phyloP scores from a whole-genome alignment of 2,797 vertebrate species.

The Zonotrichia albicollis region DNA sequence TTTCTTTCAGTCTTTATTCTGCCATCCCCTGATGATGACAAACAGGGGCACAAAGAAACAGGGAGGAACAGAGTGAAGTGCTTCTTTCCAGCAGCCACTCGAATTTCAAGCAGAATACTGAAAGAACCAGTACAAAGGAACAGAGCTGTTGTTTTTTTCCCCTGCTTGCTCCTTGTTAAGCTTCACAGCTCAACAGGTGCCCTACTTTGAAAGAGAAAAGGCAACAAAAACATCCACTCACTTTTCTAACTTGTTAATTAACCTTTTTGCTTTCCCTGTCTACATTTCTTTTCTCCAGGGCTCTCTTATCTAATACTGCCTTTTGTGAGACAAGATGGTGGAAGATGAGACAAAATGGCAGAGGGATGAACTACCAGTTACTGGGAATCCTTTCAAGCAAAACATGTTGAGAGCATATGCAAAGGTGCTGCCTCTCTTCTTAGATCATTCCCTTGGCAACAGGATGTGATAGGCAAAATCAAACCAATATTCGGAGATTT shows the following conservation, averaged over 20 bases:
- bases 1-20: background rate
- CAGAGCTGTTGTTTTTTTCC: background rate
- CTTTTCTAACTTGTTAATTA: slow-evolving; percentile 40
- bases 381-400: background rate
- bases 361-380: background rate
- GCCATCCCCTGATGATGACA: slow-evolving; percentile 40
- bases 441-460: background rate
- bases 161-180: background rate
- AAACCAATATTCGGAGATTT: slow-evolving; percentile 25
- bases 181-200: slow-evolving; percentile 55
- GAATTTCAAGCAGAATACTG: slow-evolving; percentile 58
- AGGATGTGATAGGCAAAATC: background rate
- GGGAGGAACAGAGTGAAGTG: slow-evolving; percentile 48
- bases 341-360: slow-evolving; percentile 30
- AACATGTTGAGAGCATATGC: background rate
- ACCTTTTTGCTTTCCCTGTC: background rate
- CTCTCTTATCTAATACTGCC: background rate
- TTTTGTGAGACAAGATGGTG: slow-evolving; percentile 29
- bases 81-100: slow-evolving; percentile 62
- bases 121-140: slow-evolving; percentile 9
- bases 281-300: background rate
- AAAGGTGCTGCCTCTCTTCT: background rate
- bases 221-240: slow-evolving; percentile 23
- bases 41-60: slow-evolving; percentile 63
- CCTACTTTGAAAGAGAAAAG: slow-evolving; percentile 6